These are phyloP conservation scores for Linnaemya tessellans DNA, from an alignment of 2,888 invertebrate genomes.

Conservation along the genomic window DNA sequence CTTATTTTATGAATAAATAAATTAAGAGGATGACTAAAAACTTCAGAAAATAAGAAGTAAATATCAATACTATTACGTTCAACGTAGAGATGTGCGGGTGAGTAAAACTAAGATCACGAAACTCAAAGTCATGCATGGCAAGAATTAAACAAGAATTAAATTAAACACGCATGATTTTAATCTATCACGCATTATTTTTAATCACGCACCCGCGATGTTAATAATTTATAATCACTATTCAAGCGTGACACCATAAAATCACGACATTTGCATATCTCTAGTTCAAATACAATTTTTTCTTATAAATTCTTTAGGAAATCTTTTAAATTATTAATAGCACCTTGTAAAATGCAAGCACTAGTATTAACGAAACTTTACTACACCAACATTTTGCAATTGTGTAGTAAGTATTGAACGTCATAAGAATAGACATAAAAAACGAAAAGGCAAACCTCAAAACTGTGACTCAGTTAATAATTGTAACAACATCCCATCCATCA, in stretches of 20 bases:
- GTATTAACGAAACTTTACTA: conserved; percentile 27
- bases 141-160: too few species aligned
- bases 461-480: conserved; percentile 33
- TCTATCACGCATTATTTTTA: too few species aligned
- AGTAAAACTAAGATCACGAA: too few species aligned
- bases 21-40: conserved; percentile 46
- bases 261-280: too few species aligned
- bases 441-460: conserved; percentile 38
- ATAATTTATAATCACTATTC: too few species aligned
- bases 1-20: conserved; percentile 25
- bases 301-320: neutral
- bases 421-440: conserved; percentile 5
- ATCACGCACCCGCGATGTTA: too few species aligned
- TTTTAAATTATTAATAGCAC: neutral
- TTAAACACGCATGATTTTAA: too few species aligned
- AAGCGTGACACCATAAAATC: too few species aligned
- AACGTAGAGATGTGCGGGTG: too few species aligned
- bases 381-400: conserved; percentile 53
- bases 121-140: too few species aligned
- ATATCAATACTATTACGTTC: neutral
- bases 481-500: conserved; percentile 20
- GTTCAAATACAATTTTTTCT: too few species aligned
- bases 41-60: neutral
- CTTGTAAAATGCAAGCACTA: conserved; percentile 27
- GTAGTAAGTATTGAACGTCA: neutral